Evolutionary conservation across 2,113 vertebrate species (phyloP).

Genomic region (Ophthalmolycus amberensis): DNA sequence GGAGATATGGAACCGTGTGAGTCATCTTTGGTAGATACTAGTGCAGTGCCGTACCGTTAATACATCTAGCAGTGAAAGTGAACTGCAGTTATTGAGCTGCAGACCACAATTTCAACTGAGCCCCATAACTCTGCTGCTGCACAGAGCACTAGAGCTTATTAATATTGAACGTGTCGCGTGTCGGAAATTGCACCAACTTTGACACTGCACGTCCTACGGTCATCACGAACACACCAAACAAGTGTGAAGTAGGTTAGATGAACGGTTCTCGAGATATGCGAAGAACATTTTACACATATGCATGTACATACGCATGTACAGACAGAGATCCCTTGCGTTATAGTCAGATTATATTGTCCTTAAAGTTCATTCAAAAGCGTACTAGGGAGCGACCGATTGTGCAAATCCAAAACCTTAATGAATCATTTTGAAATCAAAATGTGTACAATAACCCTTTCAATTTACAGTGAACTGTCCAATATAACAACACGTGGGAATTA

Average conservation of each 20-base stretch:
- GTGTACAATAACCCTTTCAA: neutral
- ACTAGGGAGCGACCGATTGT: neutral
- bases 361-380: neutral
- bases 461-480: neutral
- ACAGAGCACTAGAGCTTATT: neutral
- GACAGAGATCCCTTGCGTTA: neutral
- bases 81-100: neutral
- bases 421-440: conserved; percentile 4
- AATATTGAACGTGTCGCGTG: neutral
- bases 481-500: neutral
- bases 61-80: neutral
- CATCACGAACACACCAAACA: neutral
- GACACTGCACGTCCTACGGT: neutral
- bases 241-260: neutral
- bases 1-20: neutral
- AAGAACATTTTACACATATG: neutral
- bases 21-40: neutral
- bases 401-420: neutral
- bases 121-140: neutral
- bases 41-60: neutral
- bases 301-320: neutral
- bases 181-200: neutral
- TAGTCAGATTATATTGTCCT: neutral
- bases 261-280: neutral
- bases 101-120: neutral